Base-by-base conservation (phyloP, 2,888 invertebrate species). In the Celastrina argiolus region DNA sequence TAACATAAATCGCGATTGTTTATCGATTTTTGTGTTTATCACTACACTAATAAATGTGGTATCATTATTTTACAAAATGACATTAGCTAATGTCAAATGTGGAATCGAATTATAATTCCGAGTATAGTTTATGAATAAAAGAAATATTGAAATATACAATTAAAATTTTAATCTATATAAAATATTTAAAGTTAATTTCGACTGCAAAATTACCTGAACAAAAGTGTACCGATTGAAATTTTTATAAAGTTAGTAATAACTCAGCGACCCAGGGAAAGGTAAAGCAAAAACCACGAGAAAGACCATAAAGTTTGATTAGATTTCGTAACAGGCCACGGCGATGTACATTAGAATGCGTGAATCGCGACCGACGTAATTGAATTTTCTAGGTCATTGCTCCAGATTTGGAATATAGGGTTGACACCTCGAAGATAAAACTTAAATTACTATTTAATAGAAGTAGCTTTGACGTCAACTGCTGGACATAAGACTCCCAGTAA, bases 261-360 rank as follows among this genome's bases (percentile, higher is more conserved):
- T 26, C 34, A 61, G 22, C 68, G 61, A 58, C 68, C 42, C 26
- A 41, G 58, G 66, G 69, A 71, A 71, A 84, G 85, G 86, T 85
- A 81, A 79, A 80, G 73, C 84, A 87, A 87, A 87, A 87, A 85
- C 86, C 86, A 74, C 86, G 78, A 82, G 81, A 81, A 65, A 82
- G 79, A 79, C 88, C 85, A 85, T 89, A 90, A 90, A 90, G 85
- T 89, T 90, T 89, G 89, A 90, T 90, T 90, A 89, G 87, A 89
- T 87, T 84, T 79, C 79, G 82, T 82, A 81, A 82, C 81, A 75
- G 81, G 76, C 81, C 76, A 75, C 78, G 74, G 74, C 78, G 75
- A 74, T 80, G 81, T 80, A 88, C 87, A 88, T 88, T 87, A 87
- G 85, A 87, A 87, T 83, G 86, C 87, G 86, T 82, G 88, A 85